Percentiles rank a stretch among this genome's conserved stretches.
These are phyloP conservation scores for Catamblyrhynchus diadema DNA, from an alignment of 2,797 vertebrate genomes.

Conservation along the genomic window DNA sequence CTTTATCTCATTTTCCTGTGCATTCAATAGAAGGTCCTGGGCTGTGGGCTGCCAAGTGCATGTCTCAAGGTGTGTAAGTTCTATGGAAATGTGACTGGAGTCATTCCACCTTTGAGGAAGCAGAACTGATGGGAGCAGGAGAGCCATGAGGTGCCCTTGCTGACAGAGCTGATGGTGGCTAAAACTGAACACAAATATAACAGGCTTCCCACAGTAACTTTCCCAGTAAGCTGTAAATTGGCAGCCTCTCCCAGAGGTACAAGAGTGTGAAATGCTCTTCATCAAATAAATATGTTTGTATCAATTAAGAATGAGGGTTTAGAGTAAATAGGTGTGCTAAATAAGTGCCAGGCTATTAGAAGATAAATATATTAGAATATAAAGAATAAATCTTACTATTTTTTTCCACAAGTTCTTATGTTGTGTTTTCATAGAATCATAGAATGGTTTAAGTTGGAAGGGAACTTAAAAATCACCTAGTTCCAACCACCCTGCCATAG, in stretches of 20 bases:
- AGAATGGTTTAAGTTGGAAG: background rate
- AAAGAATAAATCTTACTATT: background rate
- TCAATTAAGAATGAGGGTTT: background rate
- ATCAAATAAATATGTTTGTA: background rate
- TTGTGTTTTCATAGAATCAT: background rate
- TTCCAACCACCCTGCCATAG: background rate
- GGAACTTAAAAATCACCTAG: background rate
- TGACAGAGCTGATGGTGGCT: background rate
- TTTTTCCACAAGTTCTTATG: background rate
- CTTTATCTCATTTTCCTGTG: background rate
- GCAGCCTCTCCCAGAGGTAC: background rate
- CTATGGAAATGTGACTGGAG: background rate
- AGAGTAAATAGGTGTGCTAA: background rate
- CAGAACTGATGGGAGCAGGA: background rate
- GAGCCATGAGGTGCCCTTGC: background rate
- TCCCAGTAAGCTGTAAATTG: background rate
- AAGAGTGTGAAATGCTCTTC: background rate
- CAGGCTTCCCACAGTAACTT: background rate
- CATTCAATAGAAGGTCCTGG: background rate
- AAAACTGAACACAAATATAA: background rate
- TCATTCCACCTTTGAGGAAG: background rate
- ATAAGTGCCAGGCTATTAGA: background rate
- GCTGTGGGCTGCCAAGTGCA: background rate
- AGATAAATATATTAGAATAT: no score
- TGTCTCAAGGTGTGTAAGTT: background rate